phyloP scores from a whole-genome alignment of 2,888 invertebrate species.

The Machimus atricapillus region DNA sequence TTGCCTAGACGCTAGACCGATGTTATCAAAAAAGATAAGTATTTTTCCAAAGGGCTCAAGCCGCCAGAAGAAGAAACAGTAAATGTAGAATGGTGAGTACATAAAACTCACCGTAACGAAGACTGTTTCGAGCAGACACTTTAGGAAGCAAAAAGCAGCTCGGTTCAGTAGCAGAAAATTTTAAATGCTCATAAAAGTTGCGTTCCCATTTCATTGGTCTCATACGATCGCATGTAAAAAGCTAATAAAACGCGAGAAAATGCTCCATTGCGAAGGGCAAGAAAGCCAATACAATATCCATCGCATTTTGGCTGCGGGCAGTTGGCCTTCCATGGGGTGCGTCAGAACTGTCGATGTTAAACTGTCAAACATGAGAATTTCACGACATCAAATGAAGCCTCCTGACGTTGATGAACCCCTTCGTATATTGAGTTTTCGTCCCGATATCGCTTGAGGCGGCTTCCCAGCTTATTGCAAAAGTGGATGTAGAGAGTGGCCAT shows the following conservation, averaged over 20 bases:
- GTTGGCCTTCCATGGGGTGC: background rate
- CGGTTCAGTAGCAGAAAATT: conserved; percentile 22
- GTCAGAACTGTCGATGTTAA: conserved; percentile 27
- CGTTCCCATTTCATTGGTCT: conserved; percentile 17
- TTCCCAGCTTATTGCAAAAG: background rate
- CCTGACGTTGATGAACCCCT: conserved; percentile 29
- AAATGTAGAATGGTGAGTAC: background rate
- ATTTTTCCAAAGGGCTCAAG: background rate
- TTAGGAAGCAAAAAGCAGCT: background rate
- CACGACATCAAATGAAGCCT: conserved; percentile 20
- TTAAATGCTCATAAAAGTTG: conserved; percentile 22
- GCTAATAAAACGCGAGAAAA: conserved; percentile 15
- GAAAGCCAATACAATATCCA: background rate
- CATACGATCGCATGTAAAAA: conserved; percentile 9
- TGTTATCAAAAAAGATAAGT: background rate
- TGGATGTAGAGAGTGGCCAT: background rate
- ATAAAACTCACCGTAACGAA: conserved; percentile 13
- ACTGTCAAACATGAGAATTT: conserved; percentile 27
- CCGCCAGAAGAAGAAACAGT: background rate
- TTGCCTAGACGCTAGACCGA: background rate
- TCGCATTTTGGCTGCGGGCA: conserved; percentile 7
- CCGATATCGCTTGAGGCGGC: conserved; percentile 8
- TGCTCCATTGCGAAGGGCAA: background rate
- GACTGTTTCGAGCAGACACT: background rate
- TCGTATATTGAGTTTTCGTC: conserved; percentile 17